These are phyloP conservation scores for Orthonyx spaldingii DNA, from an alignment of 2,113 vertebrate genomes.

Conservation along the genomic window DNA sequence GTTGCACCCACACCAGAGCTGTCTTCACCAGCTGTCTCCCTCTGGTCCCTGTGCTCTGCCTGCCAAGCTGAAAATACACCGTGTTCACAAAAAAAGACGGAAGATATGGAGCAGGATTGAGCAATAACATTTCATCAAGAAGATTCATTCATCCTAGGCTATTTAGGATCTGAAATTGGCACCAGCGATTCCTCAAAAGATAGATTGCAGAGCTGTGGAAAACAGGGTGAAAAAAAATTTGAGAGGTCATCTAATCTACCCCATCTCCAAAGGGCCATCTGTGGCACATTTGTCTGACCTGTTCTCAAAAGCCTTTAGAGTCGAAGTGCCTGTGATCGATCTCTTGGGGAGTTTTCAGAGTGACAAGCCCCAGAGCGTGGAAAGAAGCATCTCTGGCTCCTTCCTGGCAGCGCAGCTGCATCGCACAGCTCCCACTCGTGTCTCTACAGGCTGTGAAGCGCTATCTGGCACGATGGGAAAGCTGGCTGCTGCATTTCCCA, in stretches of 20 bases:
- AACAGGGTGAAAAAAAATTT: not conserved
- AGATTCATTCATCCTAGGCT: not conserved
- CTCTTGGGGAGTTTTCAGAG: not conserved
- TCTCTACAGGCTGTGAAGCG: not conserved
- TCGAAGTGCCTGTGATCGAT: not conserved
- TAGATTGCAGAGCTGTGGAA: not conserved
- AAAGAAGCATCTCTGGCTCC: not conserved
- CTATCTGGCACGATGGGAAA: not conserved
- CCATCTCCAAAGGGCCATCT: not conserved
- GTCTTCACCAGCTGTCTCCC: not conserved
- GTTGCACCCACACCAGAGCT: not conserved
- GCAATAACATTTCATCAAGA: not conserved
- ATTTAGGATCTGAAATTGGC: conserved; percentile 15
- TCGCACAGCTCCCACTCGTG: not conserved
- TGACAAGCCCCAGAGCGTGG: rapidly evolving
- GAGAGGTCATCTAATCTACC: conserved; percentile 22
- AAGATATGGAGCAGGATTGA: not conserved
- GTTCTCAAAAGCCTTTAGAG: not conserved
- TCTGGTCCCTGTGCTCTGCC: not conserved
- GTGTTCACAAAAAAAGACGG: not conserved
- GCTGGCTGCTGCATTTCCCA: not conserved
- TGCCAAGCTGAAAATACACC: not conserved
- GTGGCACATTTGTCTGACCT: not conserved
- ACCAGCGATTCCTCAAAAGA: conserved; percentile 27
- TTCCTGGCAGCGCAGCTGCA: not conserved